Percentiles rank a stretch among this genome's conserved stretches.
Evolutionary conservation across 2,113 vertebrate genomes (phyloP).

Genomic region (Phasianus colchicus): DNA sequence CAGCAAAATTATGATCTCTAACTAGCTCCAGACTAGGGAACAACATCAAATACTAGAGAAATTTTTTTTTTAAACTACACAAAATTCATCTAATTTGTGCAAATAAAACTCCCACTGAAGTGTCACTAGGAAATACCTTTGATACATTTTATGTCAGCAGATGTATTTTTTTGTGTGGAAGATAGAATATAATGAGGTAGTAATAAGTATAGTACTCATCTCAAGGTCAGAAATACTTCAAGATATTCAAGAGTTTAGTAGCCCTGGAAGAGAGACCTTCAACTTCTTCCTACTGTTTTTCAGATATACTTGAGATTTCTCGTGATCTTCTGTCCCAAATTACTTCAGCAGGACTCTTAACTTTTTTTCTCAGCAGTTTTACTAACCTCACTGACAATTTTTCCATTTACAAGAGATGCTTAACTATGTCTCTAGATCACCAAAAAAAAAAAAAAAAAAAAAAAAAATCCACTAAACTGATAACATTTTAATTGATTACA

Average conservation of each 20-base stretch:
- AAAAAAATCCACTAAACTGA: neutral
- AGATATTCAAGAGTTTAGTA: neutral
- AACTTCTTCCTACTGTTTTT: neutral
- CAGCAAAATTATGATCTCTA: neutral
- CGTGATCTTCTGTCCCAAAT: neutral
- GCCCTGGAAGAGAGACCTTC: neutral
- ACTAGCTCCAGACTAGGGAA: neutral
- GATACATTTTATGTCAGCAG: neutral
- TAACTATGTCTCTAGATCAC: neutral
- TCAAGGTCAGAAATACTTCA: slow-evolving; percentile 2
- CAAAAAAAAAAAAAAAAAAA: neutral
- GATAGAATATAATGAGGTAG: neutral
- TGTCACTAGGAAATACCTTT: neutral
- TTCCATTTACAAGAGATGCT: neutral
- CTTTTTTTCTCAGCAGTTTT: neutral
- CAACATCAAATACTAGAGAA: fast-evolving
- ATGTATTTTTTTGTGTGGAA: neutral
- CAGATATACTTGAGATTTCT: neutral
- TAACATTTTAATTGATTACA: neutral
- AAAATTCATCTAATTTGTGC: neutral
- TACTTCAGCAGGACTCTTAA: neutral
- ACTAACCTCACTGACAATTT: neutral
- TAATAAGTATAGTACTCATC: neutral
- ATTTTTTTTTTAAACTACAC: neutral
- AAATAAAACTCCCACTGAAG: neutral